Conservation (phyloP, 1,140 invertebrate species). For the Thalassaphorura encarpata region DNA sequence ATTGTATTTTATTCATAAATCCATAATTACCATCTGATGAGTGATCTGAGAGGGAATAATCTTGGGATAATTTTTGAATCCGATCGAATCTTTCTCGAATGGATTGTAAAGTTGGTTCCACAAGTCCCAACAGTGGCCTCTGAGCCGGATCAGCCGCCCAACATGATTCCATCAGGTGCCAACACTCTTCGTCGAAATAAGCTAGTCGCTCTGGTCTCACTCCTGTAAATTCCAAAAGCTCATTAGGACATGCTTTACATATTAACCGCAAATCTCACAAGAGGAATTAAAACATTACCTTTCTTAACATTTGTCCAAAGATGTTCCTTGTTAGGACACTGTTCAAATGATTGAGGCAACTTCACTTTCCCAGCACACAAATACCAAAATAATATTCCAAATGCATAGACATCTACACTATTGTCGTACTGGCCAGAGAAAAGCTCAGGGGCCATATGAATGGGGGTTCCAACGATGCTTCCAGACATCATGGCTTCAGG, state of each 20-base stretch:
- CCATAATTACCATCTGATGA: neutral
- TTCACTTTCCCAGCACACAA: constrained; percentile 71
- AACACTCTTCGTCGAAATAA: constrained; percentile 66
- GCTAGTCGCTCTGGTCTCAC: constrained; percentile 62
- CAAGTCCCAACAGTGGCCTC: constrained; percentile 65
- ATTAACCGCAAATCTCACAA: constrained; percentile 2
- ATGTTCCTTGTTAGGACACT: constrained; percentile 79
- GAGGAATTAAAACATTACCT: constrained; percentile 51
- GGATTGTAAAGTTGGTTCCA: constrained; percentile 54
- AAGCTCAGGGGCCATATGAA: constrained; percentile 87
- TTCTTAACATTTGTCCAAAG: constrained; percentile 72
- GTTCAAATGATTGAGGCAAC: constrained; percentile 70
- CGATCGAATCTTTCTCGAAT: constrained; percentile 20
- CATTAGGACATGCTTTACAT: neutral
- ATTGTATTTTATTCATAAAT: neutral
- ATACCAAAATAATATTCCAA: constrained; percentile 87
- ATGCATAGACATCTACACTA: constrained; percentile 81
- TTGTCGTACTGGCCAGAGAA: constrained; percentile 70
- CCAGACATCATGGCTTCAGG: constrained; percentile 85
- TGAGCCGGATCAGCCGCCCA: constrained; percentile 65
- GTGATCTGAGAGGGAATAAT: constrained; percentile 17
- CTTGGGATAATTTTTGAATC: constrained; percentile 19
- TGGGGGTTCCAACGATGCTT: constrained; percentile 74
- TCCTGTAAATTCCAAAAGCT: constrained; percentile 36
- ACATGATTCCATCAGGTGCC: constrained; percentile 74